Evolutionary conservation across 2,113 vertebrate genomes (phyloP), one percentile per base, ranked within the genome.

Genomic region (Scomber scombrus): DNA sequence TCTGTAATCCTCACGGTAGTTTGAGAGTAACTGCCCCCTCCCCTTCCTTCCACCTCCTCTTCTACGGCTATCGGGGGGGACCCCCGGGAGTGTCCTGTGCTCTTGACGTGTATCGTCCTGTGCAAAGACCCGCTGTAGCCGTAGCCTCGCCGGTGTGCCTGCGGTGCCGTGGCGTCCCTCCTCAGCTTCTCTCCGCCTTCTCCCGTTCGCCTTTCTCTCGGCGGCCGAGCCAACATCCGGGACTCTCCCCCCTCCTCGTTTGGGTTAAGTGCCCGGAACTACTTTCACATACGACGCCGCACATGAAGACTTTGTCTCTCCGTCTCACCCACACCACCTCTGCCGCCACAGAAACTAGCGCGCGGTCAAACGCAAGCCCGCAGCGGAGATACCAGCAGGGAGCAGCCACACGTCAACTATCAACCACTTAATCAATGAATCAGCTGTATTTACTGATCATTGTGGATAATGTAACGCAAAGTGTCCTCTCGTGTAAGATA

Each of bases 211-310:
- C 93, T 95, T 95, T 94, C 94, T 94, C 89, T 95, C 85, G 85
- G 91, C 85, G 80, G 92, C 88, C 81, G 91, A 94, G 92, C 91
- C 91, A 94, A 95, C 95, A 96, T 95, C 95, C 95, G 95, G 95
- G 95, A 86, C 92, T 91, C 89, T 92, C 55, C 80, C 75, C 76
- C 46, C 11, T 8, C 34, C 31, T 40, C 62, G 82, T 72, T 83
- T 88, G 82, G 87, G 86, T 90, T 85, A 89, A 85, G 80, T 79
- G 88, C 81, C 92, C 92, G 93, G 95, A 95, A 94, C 95, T 96
- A 96, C 95, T 96, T 96, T 93, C 87, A 72, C 64, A 90, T 80
- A 89, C 66, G 78, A 91, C 88, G 89, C 63, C 81, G 88, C 89
- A 80, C 75, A 79, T 46, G 78, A 75, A 81, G 82, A 57, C 34